Evolutionary conservation across 2,888 invertebrate species (phyloP), one percentile per base, ranked within the genome.

Genomic region (Laothoe populi): DNA sequence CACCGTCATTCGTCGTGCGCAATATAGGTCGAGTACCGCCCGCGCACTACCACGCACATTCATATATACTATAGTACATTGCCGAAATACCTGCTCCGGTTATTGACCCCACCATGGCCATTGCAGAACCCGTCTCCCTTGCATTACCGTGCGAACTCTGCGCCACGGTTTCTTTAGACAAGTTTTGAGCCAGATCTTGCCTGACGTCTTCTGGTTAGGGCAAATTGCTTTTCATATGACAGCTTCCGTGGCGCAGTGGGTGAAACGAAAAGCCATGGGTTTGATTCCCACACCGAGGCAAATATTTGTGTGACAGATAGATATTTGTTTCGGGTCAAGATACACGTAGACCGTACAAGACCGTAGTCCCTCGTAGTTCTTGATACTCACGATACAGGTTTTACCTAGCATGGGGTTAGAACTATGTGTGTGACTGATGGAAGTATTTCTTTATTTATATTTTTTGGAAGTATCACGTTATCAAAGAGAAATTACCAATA

Each of bases 21-120:
- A 68, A 67, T 70, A 71, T 69, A 67, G 53, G 71, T 70, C 53
- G 64, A 64, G 65, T 59, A 57, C 61, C 69, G 70, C 67, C 70
- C 62, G 68, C 70, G 67, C 64, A 63, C 64, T 59, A 63, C 63
- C 60, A 63, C 64, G 68, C 59, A 66, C 60, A 64, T 62, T 66
- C 65, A 63, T 63, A 64, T 61, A 57, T 69, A 70, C 71, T 72
- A 67, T 72, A 72, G 73, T 72, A 70, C 79, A 79, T 82, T 81
- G 84, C 84, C 86, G 80, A 84, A 87, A 84, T 83, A 80, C 80
- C 68, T 80, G 90, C 86, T 75, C 90, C 74, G 91, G 89, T 90
- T 90, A 89, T 90, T 87, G 89, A 86, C 85, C 90, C 73, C 72
- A 61, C 70, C 66, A 69, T 69, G 76, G 74, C 74, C 62, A 66